Conservation (phyloP, 2,888 invertebrate species). For the Lumbricus terrestris region DNA sequence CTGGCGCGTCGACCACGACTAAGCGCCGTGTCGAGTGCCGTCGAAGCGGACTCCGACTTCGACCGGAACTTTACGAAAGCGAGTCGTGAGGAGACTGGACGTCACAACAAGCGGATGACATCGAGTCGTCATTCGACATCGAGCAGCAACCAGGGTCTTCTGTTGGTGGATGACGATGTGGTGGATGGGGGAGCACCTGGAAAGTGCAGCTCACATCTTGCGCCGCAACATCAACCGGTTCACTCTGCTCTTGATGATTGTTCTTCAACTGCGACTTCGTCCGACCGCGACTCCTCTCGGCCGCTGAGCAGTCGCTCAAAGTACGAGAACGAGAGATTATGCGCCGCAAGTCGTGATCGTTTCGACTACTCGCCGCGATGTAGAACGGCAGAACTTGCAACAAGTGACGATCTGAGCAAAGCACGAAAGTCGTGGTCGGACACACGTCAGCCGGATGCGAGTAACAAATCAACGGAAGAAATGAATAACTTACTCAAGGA, state of each 20-base stretch:
- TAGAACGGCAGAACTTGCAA: neutral
- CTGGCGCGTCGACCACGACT: neutral
- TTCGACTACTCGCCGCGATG: neutral
- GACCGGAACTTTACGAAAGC: neutral
- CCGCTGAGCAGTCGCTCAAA: neutral
- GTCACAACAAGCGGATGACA: neutral
- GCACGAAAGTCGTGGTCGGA: too few relatives aligned
- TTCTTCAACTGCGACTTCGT: neutral
- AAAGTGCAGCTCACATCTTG: neutral
- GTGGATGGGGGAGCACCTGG: neutral
- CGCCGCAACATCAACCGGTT: neutral
- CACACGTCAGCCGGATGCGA: neutral
- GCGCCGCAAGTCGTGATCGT: neutral
- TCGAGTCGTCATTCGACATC: neutral
- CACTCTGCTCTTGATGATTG: neutral
- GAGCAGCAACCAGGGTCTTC: neutral
- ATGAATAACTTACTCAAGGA: neutral
- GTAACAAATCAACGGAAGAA: neutral
- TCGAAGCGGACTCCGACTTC: neutral
- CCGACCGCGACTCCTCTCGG: neutral
- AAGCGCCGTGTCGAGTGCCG: neutral
- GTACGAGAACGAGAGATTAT: neutral
- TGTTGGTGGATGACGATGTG: neutral
- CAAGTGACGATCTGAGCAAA: neutral
- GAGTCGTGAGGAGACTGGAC: neutral